phyloP scores from a whole-genome alignment of 2,888 invertebrate genomes.

The Agrochola circellaris region DNA sequence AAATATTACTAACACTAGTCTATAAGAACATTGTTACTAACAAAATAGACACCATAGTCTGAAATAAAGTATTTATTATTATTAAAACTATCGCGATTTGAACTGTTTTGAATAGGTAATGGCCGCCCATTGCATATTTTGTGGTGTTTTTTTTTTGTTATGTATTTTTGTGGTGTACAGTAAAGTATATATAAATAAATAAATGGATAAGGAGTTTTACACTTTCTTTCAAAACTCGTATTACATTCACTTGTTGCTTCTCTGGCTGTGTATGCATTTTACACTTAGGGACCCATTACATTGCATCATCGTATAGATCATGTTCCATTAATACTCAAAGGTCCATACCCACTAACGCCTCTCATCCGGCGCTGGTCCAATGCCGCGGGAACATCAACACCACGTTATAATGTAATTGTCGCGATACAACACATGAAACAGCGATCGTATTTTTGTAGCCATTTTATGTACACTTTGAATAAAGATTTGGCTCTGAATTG shows the following conservation, averaged over 20 bases:
- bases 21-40: too few relatives aligned
- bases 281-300: too few relatives aligned
- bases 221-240: not conserved
- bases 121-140: too few relatives aligned
- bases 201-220: not conserved
- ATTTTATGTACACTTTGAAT: conserved; percentile 69
- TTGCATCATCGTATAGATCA: not conserved
- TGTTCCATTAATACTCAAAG: not conserved
- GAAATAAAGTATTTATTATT: too few relatives aligned
- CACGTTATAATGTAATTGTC: conserved; percentile 53
- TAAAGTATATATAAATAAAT: too few relatives aligned
- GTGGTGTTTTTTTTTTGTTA: too few relatives aligned
- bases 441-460: conserved; percentile 58
- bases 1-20: too few relatives aligned
- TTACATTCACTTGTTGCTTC: not conserved
- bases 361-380: not conserved
- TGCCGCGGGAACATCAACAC: conserved; percentile 19
- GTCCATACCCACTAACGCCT: not conserved
- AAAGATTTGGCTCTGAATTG: conserved; percentile 64
- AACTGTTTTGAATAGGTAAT: not conserved
- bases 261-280: too few relatives aligned
- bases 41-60: too few relatives aligned
- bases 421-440: conserved; percentile 57
- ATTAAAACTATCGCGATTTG: not conserved
- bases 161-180: too few relatives aligned